Evolutionary conservation across 1,140 invertebrate species (phyloP), one percentile per base, ranked within the genome.

Genomic region (Pseudomyrmex pallidus): DNA sequence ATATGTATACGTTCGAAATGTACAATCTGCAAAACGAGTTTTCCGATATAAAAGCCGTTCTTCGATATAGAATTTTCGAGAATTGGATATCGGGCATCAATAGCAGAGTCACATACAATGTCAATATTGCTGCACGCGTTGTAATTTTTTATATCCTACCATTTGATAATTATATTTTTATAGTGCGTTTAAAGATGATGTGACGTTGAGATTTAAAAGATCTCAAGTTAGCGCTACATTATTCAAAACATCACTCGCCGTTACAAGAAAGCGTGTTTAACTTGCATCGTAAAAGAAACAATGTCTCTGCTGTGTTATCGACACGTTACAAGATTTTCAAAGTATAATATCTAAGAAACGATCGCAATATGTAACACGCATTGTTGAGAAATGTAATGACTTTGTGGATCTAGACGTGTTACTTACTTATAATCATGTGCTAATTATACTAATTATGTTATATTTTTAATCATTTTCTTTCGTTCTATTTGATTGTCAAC

Each of bases 241-340:
- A 80, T 72, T 80, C 66, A 80, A 22, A 25, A 48, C 22, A 35
- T 8, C 9, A 35, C n/a, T 8, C 2, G 48, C 20, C 20, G 35
- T 2, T 68, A 57, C n/a, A 57, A 17, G 46, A 13, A 7, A 44
- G 9, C 4, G 12, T 1, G 12, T 50, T 76, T 70, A 74, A 52
- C 48, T 44, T 12, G 20, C 56, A 12, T 54, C 13, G 13, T 22
- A 17, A 66, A 56, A 84, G 25, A 64, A 86, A 74, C 13, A 46
- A 87, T 52, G 54, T 72, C 63, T 70, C 62, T 57, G 46, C 57
- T 44, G 25, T 15, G 50, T 80, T 70, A 72, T 87, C 74, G 61
- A 54, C 56, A 56, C 72, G 63, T 52, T 63, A 61, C 46, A 63
- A 87, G 70, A 87, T 48, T 50, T 80, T 48, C 63, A 50, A 87